These are phyloP conservation scores for Podarcis muralis DNA, from an alignment of 2,113 vertebrate species.

Conservation along the genomic window DNA sequence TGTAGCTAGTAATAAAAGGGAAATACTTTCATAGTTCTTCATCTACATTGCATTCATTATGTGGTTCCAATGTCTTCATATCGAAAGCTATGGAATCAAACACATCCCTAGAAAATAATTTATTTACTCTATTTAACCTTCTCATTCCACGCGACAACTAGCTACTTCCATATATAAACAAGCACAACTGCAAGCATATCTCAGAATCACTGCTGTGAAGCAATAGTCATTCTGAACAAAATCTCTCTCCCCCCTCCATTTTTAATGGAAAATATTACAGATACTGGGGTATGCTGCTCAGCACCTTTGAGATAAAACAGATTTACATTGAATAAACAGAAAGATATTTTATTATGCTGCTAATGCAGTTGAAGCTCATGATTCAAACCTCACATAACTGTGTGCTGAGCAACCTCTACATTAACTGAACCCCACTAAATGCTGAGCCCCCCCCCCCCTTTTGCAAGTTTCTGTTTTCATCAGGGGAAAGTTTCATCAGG, in stretches of 20 bases:
- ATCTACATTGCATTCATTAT: neutral
- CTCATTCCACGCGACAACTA: neutral
- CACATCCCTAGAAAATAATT: neutral
- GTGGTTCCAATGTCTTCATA: neutral
- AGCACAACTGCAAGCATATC: neutral
- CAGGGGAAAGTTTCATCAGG: neutral
- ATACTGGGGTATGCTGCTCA: neutral
- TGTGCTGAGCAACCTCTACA: neutral
- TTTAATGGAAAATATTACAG: neutral
- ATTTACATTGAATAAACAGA: neutral
- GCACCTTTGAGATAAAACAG: neutral
- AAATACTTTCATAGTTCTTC: neutral
- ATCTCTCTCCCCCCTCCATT: neutral
- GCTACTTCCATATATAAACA: neutral
- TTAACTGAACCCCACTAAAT: neutral
- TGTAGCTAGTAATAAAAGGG: constrained; percentile 6
- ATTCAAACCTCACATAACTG: neutral
- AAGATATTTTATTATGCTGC: neutral
- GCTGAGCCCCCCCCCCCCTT: neutral
- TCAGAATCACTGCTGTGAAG: neutral
- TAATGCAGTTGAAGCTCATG: neutral
- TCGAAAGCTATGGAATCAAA: neutral
- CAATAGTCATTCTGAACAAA: neutral
- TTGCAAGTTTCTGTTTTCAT: neutral
- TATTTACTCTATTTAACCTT: neutral